phyloP scores from a whole-genome alignment of 2,797 vertebrate genomes.

The Gallirallus australis region DNA sequence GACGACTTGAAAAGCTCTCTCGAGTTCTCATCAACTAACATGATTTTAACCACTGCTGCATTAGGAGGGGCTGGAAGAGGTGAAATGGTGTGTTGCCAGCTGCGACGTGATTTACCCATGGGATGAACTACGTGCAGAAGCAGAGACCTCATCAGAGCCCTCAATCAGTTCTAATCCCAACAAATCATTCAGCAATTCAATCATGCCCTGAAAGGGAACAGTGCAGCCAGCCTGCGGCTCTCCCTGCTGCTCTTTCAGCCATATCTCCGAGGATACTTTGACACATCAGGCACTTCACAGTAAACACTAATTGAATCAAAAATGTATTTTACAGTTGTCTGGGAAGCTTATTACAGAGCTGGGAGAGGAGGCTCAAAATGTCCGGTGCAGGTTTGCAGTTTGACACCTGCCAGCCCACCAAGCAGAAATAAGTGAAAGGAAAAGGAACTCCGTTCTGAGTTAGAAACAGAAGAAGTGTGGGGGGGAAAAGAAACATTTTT shows the following conservation, averaged over 20 bases:
- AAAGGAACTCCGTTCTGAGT: background rate
- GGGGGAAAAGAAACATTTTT: background rate
- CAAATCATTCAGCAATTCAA: background rate
- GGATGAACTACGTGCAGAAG: background rate
- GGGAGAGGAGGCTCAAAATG: background rate
- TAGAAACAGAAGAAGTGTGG: background rate
- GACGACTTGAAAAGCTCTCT: background rate
- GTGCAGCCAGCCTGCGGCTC: background rate
- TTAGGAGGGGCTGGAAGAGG: background rate
- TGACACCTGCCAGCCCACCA: background rate
- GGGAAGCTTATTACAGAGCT: background rate
- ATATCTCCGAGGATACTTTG: background rate
- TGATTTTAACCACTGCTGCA: background rate
- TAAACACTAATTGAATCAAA: background rate
- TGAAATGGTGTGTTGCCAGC: fast-evolving
- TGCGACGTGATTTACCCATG: fast-evolving
- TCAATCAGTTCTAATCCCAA: background rate
- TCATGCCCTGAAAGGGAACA: background rate
- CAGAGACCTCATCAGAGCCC: background rate
- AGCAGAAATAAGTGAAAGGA: background rate
- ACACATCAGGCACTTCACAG: background rate
- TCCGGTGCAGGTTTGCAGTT: background rate
- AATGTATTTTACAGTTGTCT: background rate
- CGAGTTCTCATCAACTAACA: fast-evolving
- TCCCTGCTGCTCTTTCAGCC: background rate